phyloP scores from a whole-genome alignment of 2,113 vertebrate genomes.

The Arizona elegans region DNA sequence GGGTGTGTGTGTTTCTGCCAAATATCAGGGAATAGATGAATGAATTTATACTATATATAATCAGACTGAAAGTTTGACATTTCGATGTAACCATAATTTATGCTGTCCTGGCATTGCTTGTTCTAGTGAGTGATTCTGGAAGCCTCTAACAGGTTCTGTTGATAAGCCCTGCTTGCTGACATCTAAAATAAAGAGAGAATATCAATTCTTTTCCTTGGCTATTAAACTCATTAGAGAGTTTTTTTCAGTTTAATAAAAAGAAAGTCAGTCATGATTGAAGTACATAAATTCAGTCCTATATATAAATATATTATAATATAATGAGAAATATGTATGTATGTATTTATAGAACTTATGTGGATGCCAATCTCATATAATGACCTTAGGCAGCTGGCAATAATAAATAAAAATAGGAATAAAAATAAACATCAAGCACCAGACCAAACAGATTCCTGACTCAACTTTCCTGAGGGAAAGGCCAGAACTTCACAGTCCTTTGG shows the following conservation, averaged over 20 bases:
- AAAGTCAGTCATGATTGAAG: not conserved
- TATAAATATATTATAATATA: not conserved
- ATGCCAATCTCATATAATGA: not conserved
- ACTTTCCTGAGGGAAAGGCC: not conserved
- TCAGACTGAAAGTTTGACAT: not conserved
- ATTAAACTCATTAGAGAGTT: not conserved
- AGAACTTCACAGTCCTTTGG: not conserved
- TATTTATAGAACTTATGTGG: not conserved
- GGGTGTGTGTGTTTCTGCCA: not conserved
- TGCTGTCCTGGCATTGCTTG: not conserved
- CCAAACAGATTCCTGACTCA: not conserved
- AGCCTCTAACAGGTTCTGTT: not conserved
- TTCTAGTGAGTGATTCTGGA: conserved; percentile 32
- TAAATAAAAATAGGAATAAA: not conserved
- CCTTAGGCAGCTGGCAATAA: not conserved
- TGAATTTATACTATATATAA: conserved; percentile 9
- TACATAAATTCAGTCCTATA: not conserved
- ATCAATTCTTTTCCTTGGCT: not conserved
- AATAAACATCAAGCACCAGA: not conserved
- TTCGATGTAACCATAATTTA: not conserved
- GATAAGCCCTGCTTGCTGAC: not conserved
- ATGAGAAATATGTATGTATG: not conserved
- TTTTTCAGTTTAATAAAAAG: not conserved
- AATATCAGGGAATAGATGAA: not conserved
- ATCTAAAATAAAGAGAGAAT: conserved; percentile 1